phyloP scores from a whole-genome alignment of 1,140 invertebrate species.

The Listronotus bonariensis region DNA sequence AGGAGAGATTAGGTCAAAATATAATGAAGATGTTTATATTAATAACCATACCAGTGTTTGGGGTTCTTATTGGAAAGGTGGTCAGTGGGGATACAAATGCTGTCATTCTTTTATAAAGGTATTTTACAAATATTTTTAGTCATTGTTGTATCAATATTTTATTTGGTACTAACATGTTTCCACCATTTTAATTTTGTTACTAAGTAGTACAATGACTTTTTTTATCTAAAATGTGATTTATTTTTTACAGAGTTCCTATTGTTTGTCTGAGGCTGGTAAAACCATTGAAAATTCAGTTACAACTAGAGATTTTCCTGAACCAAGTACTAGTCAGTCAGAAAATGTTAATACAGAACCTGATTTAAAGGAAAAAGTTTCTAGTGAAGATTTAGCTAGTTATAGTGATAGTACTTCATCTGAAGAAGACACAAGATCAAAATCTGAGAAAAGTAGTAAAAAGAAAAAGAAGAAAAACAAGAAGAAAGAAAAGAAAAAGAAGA shows the following conservation, averaged over 20 bases:
- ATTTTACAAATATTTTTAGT: too few relatives aligned
- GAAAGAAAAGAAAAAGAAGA: conserved; percentile 65
- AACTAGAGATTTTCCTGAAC: conserved; percentile 24
- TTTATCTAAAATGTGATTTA: neutral
- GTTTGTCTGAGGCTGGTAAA: conserved; percentile 81
- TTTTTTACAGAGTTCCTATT: conserved; percentile 75
- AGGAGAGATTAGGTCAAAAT: conserved; percentile 81
- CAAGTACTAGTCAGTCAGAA: conserved; percentile 8
- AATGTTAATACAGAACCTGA: conserved; percentile 31
- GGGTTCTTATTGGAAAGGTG: conserved; percentile 93
- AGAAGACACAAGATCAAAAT: conserved; percentile 49
- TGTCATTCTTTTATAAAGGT: conserved; percentile 93
- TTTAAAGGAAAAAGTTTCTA: conserved; percentile 33
- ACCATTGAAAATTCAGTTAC: conserved; percentile 42
- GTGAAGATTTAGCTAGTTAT: conserved; percentile 10
- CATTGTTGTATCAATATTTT: too few relatives aligned
- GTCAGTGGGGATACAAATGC: conserved; percentile 95
- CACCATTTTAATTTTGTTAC: neutral
- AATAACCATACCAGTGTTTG: conserved; percentile 95
- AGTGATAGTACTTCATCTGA: conserved; percentile 24
- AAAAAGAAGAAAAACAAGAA: conserved; percentile 72
- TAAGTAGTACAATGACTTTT: too few relatives aligned
- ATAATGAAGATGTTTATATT: conserved; percentile 92
- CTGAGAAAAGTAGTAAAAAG: neutral
- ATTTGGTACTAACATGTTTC: conserved; percentile 2